Conservation (phyloP, 2,113 vertebrate species). For the Machaerirhynchus nigripectus region DNA sequence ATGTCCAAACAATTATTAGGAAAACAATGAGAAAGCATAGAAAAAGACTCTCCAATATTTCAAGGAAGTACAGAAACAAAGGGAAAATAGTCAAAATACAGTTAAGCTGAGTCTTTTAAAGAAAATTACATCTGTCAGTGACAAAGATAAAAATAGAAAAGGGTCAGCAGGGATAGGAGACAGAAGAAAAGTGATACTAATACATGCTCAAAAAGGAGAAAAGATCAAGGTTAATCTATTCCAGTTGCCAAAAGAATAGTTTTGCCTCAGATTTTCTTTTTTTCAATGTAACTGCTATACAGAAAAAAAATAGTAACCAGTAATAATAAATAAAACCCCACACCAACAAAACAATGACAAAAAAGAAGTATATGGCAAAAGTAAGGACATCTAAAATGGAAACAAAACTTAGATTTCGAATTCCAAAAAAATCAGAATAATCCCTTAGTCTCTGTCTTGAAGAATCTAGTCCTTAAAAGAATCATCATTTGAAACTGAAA, state of each 20-base stretch:
- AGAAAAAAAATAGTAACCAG: neutral
- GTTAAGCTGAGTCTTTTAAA: neutral
- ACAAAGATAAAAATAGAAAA: neutral
- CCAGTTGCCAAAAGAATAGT: neutral
- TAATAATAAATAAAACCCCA: too few relatives aligned
- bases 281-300: neutral
- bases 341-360: accelerated
- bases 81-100: neutral
- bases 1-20: neutral
- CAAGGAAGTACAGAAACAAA: neutral
- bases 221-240: neutral
- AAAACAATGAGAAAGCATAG: neutral
- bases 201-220: neutral
- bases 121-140: neutral
- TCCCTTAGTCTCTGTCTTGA: neutral
- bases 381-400: neutral
- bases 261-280: neutral
- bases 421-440: neutral
- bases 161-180: neutral
- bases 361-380: neutral
- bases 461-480: neutral
- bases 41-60: neutral
- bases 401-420: neutral
- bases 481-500: neutral
- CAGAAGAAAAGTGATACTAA: neutral